Conservation (phyloP, 2,888 invertebrate genomes). For the Pegoplata infirma region DNA sequence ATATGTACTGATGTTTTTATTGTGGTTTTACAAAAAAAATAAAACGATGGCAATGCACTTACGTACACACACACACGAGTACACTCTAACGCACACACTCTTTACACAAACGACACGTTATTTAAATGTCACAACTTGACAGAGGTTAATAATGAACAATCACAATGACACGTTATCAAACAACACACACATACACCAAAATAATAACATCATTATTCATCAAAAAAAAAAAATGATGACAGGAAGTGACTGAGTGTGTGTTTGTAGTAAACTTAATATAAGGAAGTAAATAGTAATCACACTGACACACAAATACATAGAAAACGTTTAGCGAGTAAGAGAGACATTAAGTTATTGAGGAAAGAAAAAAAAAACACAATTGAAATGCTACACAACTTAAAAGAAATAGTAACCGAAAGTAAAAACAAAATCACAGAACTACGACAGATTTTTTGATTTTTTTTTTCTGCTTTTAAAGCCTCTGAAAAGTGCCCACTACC, state of each 20-base stretch:
- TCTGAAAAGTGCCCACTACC: constrained; percentile 60
- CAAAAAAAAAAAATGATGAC: constrained; percentile 21
- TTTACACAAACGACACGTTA: not conserved
- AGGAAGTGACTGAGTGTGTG: constrained; percentile 23
- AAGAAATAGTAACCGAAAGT: constrained; percentile 32
- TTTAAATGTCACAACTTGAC: constrained; percentile 44
- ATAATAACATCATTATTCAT: constrained; percentile 34
- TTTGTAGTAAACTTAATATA: constrained; percentile 43
- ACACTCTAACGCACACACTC: not conserved
- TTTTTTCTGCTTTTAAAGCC: constrained; percentile 37
- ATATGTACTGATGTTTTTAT: not conserved
- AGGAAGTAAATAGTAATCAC: constrained; percentile 27
- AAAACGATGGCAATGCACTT: not conserved
- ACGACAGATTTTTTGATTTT: constrained; percentile 32
- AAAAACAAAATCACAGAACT: constrained; percentile 45
- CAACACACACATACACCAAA: constrained; percentile 21
- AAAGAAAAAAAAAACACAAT: too few relatives aligned
- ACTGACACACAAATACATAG: constrained; percentile 1
- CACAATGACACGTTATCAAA: constrained; percentile 38
- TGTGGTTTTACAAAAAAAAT: not conserved
- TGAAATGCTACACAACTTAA: not conserved
- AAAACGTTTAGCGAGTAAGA: not conserved
- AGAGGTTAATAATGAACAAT: constrained; percentile 41
- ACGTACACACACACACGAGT: not conserved
- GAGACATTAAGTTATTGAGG: not conserved